phyloP scores from a whole-genome alignment of 1,140 invertebrate species.

The Eciton burchellii region DNA sequence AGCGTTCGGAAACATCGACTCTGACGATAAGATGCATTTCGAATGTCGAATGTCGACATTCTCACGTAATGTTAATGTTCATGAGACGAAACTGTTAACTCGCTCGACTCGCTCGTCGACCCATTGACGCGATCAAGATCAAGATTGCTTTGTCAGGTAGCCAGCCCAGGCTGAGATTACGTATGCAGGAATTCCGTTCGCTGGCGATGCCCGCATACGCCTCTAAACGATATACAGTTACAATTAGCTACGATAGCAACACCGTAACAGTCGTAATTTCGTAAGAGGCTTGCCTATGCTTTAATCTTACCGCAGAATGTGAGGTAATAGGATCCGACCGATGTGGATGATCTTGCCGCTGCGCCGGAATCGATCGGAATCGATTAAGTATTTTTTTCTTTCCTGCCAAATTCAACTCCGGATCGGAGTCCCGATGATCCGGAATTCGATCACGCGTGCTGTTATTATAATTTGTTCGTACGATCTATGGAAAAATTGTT shows the following conservation, averaged over 20 bases:
- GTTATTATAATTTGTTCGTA: neutral
- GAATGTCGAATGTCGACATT: neutral
- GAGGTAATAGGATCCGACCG: neutral
- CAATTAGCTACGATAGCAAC: slow-evolving; percentile 14
- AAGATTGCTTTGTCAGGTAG: slow-evolving; percentile 70
- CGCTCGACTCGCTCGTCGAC: slow-evolving; percentile 46
- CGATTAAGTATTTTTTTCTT: slow-evolving; percentile 23
- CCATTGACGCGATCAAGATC: slow-evolving; percentile 75
- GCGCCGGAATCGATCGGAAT: neutral
- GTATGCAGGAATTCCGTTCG: slow-evolving; percentile 81
- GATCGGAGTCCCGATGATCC: neutral
- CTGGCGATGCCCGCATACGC: slow-evolving; percentile 29
- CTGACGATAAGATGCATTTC: neutral
- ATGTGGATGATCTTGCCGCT: neutral
- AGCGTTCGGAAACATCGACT: neutral
- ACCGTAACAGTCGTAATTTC: slow-evolving; percentile 21
- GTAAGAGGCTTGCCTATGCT: slow-evolving; percentile 14
- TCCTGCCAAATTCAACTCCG: no score
- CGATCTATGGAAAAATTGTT: no score
- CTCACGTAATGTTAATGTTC: neutral
- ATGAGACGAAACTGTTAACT: neutral
- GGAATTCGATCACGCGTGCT: neutral
- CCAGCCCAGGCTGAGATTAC: slow-evolving; percentile 72
- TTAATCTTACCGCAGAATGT: neutral
- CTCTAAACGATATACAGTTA: slow-evolving; percentile 68